Base-by-base conservation (phyloP, 2,113 vertebrate species). In the Herpetotheres cachinnans region DNA sequence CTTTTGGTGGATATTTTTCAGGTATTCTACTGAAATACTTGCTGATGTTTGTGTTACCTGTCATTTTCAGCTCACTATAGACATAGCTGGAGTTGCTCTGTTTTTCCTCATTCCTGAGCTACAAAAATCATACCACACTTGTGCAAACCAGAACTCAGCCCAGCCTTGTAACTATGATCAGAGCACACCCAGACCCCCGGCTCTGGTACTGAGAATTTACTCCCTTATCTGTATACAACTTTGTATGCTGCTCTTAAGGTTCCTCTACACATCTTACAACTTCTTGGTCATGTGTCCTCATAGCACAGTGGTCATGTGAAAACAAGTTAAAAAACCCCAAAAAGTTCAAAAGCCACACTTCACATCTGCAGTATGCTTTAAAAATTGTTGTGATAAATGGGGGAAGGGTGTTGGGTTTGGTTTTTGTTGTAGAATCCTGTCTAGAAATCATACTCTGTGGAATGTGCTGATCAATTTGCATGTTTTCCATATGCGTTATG, bases 181-280 rank as follows among this genome's bases (percentile, higher is more conserved):
- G 49, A 86, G 34, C 63, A 50, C 24, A 29, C 24, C 21, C 34
- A 16, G 30, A 8, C 18, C 74, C 11, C n/a, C 27, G 61, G 11
- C 61, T 71, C 52, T 56, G 54, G 18, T 26, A 29, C 46, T 30
- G 22, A 70, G 49, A 50, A 8, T 55, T 95, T 42, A 7, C 5
- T 56, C 10, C 29, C 16, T 34, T 50, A 14, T 25, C 8, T 2
- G 0, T 30, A 5, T 0, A 0, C 0, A 2, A 18, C 56, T 72
- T 76, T 32, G 12, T 44, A 42, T 0, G 0, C 20, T 11, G 30
- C 47, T 77, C 11, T 16, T 36, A 8, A 67, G 66, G 24, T 61
- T 63, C 18, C 26, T 85, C 9, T 46, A 29, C 26, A 10, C 2
- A 5, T n/a, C 20, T 49, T 76, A 16, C 40, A 55, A 26, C 13